Percentiles rank a stretch among this genome's conserved stretches.
Evolutionary conservation across 2,113 vertebrate species (phyloP).

Genomic region (Xenus cinereus): DNA sequence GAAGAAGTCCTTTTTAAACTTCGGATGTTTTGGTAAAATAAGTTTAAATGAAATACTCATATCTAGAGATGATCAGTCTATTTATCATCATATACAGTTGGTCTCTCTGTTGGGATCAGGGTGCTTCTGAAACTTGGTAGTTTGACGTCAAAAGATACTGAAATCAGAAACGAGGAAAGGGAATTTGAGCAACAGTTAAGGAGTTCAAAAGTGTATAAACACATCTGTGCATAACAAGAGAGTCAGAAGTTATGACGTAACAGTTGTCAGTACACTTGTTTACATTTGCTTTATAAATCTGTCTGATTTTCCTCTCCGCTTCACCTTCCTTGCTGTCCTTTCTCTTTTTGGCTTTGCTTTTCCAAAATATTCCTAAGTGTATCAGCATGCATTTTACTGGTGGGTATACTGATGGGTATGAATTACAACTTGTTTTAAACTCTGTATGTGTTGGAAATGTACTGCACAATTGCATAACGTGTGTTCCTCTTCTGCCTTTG

Average conservation of each 20-base stretch:
- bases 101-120: fast-evolving
- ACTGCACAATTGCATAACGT: background rate
- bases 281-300: background rate
- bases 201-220: background rate
- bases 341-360: background rate
- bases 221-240: background rate
- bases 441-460: background rate
- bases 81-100: background rate
- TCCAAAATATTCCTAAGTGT: background rate
- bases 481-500: background rate
- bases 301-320: background rate
- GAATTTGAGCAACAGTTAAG: background rate
- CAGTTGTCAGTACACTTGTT: background rate
- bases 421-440: background rate
- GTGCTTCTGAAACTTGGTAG: background rate
- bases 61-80: background rate
- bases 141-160: background rate
- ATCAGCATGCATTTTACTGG: background rate
- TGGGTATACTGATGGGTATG: background rate
- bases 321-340: background rate
- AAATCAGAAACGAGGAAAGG: background rate
- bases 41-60: background rate
- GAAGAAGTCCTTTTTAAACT: background rate
- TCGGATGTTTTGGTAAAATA: background rate
- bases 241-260: background rate